Evolutionary conservation across 2,797 vertebrate genomes (phyloP).

Genomic region (Chloroceryle inda): DNA sequence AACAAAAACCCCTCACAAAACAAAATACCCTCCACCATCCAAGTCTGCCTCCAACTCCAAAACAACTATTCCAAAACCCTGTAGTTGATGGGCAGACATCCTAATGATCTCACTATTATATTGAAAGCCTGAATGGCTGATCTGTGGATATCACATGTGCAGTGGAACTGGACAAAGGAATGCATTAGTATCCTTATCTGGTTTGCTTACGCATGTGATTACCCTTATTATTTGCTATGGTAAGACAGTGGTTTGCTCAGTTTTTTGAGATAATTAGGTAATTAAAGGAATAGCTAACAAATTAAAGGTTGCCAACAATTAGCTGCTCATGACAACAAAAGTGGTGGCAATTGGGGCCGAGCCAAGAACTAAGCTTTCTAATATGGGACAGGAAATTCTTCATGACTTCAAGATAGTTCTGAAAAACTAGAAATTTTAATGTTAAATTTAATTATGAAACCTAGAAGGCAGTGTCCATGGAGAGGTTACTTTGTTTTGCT

Average conservation of each 20-base stretch:
- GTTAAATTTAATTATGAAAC: background rate
- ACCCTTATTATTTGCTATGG: slow-evolving; percentile 10
- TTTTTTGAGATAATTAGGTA: slow-evolving; percentile 18
- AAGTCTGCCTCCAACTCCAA: background rate
- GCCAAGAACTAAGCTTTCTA: background rate
- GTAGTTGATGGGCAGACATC: background rate
- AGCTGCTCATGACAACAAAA: background rate
- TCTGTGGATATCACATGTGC: background rate
- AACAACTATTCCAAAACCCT: fast-evolving
- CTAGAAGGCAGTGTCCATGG: background rate
- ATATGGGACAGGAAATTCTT: background rate
- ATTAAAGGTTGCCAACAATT: background rate
- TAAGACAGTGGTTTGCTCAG: background rate
- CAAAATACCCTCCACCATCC: no score
- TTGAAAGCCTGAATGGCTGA: background rate
- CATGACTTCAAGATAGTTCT: background rate
- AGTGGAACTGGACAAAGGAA: background rate
- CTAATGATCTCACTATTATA: fast-evolving
- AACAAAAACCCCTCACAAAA: background rate
- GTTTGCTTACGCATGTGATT: background rate
- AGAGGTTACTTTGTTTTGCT: background rate
- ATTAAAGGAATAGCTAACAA: background rate
- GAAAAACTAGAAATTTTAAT: background rate
- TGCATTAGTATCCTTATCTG: background rate
- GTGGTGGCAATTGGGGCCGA: background rate